These are phyloP conservation scores for Pristionchus maxplancki DNA, from an alignment of 2,888 invertebrate genomes.

Conservation along the genomic window DNA sequence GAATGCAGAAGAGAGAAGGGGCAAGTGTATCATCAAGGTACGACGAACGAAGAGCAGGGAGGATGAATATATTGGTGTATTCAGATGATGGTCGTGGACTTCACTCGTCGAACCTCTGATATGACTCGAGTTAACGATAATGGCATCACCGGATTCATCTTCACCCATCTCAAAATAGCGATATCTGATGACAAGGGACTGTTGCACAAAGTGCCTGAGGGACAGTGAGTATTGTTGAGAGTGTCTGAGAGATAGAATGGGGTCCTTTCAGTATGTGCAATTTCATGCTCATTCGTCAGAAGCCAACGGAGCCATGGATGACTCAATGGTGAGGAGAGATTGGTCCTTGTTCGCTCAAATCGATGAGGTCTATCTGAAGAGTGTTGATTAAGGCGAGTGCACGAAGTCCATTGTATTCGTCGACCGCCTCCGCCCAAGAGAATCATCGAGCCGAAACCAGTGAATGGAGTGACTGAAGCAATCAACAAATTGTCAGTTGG, in stretches of 20 bases:
- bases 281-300: slow-evolving; percentile 33
- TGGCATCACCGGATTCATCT: slow-evolving; percentile 1
- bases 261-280: slow-evolving; percentile 24
- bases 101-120: neutral
- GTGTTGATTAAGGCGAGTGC: neutral
- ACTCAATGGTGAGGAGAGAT: slow-evolving; percentile 11
- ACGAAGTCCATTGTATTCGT: neutral
- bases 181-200: slow-evolving; percentile 10
- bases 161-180: neutral
- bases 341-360: neutral
- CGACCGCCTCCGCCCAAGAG: neutral
- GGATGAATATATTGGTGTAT: neutral
- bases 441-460: neutral
- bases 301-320: slow-evolving; percentile 40
- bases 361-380: neutral
- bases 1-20: neutral
- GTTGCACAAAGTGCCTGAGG: slow-evolving; percentile 1
- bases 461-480: neutral
- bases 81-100: slow-evolving; percentile 29
- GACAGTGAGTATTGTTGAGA: neutral
- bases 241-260: neutral
- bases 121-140: neutral
- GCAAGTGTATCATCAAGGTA: slow-evolving; percentile 22
- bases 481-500: neutral
- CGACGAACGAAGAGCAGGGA: neutral